Evolutionary conservation across 2,797 vertebrate genomes (phyloP), one percentile per base, ranked within the genome.

Genomic region (Taenioides sp.): DNA sequence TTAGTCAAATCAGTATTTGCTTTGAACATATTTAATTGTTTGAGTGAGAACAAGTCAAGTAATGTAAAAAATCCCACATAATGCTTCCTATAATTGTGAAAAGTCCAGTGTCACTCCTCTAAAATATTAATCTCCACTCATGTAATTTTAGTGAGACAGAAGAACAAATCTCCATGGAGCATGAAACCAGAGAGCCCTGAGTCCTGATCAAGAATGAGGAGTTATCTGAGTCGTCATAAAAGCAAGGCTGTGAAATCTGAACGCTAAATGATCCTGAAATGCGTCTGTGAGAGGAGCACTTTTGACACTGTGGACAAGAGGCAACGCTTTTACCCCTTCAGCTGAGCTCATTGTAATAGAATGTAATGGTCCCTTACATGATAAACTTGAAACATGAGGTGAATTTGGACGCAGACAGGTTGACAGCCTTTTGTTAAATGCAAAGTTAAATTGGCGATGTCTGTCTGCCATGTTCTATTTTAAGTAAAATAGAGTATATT

Each of bases 61-160:
- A 55, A 55, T 55, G n/a, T 55, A 22, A 55, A 22, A 57, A 57
- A 23, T 14, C 10, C 54, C 4, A 57, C n/a, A 11, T 3, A 54
- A 57, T 57, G 54, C 54, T 12, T 4, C 52, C 54, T n/a, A 12
- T 12, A 54, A n/a, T 12, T 23, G 22, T 12, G 54, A 57, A 57
- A 57, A 25, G 54, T 57, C 12, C 9, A 62, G 79, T 64, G 74
- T 73, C 75, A 76, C 58, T 79, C 71, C 72, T 17, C 72, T 87
- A 77, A 84, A 84, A 87, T 73, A 83, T 82, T 83, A 57, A 82
- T 76, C 68, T 70, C 63, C 73, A 79, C 74, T 84, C 65, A 72
- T 75, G 68, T 79, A 73, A 82, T 77, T 86, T 70, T 75, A 84
- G 79, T 73, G 72, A 81, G 70, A 79, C 72, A 70, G 67, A 82